A percentile compares a stretch with the other conserved stretches of the same genome.
Conservation (phyloP, 2,113 vertebrate species). For the Dicaeum eximium region DNA sequence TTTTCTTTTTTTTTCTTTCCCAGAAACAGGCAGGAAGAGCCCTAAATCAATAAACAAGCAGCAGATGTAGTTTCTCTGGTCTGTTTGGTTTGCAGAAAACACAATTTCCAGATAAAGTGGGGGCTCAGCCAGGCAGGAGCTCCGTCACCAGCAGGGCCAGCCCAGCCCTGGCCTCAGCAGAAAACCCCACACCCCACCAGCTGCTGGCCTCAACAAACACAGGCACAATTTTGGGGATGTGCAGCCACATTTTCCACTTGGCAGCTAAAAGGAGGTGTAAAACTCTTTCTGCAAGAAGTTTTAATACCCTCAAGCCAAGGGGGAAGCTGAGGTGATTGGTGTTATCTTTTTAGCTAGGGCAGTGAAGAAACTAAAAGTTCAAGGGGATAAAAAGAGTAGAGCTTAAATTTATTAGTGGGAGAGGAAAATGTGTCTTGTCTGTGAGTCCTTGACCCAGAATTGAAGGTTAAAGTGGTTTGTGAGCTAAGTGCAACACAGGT, state of each 20-base stretch:
- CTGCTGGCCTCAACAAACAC: background rate
- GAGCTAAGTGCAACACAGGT: fast-evolving
- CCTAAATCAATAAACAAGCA: constrained; percentile 55
- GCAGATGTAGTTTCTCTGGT: constrained; percentile 15
- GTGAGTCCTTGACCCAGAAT: background rate
- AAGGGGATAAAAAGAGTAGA: background rate
- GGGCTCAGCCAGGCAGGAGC: background rate
- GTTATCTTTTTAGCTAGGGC: background rate
- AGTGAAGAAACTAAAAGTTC: background rate
- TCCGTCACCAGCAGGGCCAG: background rate
- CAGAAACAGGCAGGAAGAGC: constrained; percentile 58
- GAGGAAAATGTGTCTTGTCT: background rate
- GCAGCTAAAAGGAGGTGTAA: background rate
- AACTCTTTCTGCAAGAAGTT: background rate
- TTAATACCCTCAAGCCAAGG: background rate
- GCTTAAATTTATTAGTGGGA: background rate
- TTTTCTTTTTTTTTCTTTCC: background rate
- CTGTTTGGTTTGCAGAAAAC: background rate
- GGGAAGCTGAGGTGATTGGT: no score
- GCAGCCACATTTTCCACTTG: background rate
- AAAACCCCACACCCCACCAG: background rate
- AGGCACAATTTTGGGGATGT: background rate
- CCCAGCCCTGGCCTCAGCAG: background rate
- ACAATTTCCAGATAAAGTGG: background rate
- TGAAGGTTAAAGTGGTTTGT: background rate